Percentiles rank a stretch among this genome's conserved stretches.
These are phyloP conservation scores for Matsumyia berberina DNA, from an alignment of 2,888 invertebrate species.

Conservation along the genomic window DNA sequence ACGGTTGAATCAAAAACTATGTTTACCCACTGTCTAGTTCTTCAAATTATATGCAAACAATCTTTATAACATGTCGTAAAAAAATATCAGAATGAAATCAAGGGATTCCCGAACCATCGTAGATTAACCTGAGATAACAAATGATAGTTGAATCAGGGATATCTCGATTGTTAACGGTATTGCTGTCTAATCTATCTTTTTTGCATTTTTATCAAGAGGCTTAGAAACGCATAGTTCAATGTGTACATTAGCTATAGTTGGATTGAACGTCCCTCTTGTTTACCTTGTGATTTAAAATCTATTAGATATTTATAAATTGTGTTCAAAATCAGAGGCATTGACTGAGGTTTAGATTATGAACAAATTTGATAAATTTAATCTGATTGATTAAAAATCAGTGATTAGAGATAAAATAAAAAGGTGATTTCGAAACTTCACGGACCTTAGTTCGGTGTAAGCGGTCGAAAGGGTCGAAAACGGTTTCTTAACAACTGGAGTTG, in stretches of 20 bases:
- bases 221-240: conserved; percentile 15
- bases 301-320: conserved; percentile 3
- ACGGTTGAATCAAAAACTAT: not conserved
- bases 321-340: conserved; percentile 21
- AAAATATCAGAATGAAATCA: not conserved
- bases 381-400: not conserved
- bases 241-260: not conserved
- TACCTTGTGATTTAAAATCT: conserved; percentile 1
- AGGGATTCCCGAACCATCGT: conserved; percentile 12
- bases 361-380: conserved; percentile 27
- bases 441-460: conserved; percentile 7
- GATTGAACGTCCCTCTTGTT: not conserved
- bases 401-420: conserved; percentile 46
- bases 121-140: conserved; percentile 1
- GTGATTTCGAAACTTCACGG: conserved; percentile 5
- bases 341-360: conserved; percentile 47
- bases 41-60: not conserved
- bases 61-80: conserved; percentile 23
- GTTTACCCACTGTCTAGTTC: conserved; percentile 1
- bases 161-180: not conserved
- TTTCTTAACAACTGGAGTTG: not conserved
- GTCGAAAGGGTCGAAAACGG: conserved; percentile 6
- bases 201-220: not conserved
- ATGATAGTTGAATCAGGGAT: not conserved
- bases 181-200: not conserved